phyloP scores from a whole-genome alignment of 1,140 invertebrate genomes.

The Solenopsis invicta region DNA sequence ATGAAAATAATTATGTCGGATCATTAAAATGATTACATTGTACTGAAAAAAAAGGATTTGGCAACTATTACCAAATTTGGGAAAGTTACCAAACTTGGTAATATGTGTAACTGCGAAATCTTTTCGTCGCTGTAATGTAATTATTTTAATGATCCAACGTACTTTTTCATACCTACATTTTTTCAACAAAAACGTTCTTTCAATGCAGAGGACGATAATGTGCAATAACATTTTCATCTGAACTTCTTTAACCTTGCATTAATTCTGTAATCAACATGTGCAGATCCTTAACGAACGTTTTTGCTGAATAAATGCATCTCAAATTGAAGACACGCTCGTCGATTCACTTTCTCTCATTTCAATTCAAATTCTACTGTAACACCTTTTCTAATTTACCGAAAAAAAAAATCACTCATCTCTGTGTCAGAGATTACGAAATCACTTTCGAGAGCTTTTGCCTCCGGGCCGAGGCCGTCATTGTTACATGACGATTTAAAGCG shows the following conservation, averaged over 20 bases:
- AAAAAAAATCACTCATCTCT: not conserved
- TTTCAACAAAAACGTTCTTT: too few relatives aligned
- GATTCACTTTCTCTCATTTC: not conserved
- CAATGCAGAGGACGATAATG: too few relatives aligned
- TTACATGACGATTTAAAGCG: constrained; percentile 8
- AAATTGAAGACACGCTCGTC: not conserved
- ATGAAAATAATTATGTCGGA: too few relatives aligned
- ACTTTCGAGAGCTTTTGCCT: constrained; percentile 7
- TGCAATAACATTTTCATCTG: not conserved
- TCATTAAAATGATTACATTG: too few relatives aligned
- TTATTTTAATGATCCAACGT: too few relatives aligned
- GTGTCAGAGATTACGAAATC: constrained; percentile 15
- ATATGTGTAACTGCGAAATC: too few relatives aligned
- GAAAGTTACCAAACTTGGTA: too few relatives aligned
- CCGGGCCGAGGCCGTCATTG: not conserved
- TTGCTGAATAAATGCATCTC: not conserved
- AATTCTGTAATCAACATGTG: not conserved
- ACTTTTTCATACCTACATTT: too few relatives aligned
- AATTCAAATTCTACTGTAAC: not conserved
- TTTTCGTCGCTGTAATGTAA: too few relatives aligned
- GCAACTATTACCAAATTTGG: too few relatives aligned
- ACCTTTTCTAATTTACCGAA: not conserved
- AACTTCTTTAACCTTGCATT: not conserved
- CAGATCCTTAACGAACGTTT: not conserved
- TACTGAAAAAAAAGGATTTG: too few relatives aligned